Evolutionary conservation across 2,113 vertebrate genomes (phyloP).

Genomic region (Sciurus niger): DNA sequence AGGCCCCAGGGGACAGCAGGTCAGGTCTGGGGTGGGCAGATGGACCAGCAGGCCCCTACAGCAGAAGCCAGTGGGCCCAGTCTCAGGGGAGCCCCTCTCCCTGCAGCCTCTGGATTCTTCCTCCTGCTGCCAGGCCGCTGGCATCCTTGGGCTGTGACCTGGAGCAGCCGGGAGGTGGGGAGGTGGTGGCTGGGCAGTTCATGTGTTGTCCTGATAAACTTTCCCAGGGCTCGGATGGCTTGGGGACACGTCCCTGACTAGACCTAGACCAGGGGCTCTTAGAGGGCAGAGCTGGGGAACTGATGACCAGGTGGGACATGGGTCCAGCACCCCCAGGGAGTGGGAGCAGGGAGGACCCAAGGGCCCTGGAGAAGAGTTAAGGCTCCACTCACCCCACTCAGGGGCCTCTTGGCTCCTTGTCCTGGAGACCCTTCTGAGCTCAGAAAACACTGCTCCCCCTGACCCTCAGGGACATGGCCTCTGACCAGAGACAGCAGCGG

Average conservation of each 20-base stretch:
- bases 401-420: not conserved
- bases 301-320: not conserved
- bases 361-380: not conserved
- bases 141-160: accelerated
- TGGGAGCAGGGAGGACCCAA: not conserved
- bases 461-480: not conserved
- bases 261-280: not conserved
- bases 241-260: too few relatives aligned
- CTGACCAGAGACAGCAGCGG: not conserved
- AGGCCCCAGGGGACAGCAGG: accelerated
- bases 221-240: not conserved
- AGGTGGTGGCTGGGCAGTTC: not conserved
- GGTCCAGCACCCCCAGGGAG: not conserved
- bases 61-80: accelerated
- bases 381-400: not conserved
- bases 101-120: not conserved
- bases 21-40: not conserved
- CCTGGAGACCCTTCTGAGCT: not conserved
- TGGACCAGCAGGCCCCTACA: accelerated
- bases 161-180: not conserved
- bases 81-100: too few relatives aligned
- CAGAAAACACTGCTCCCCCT: not conserved
- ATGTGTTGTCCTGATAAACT: too few relatives aligned
- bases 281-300: not conserved
- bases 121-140: not conserved